Evolutionary conservation across 2,888 invertebrate species (phyloP).

Genomic region (Leptopilina myrica): DNA sequence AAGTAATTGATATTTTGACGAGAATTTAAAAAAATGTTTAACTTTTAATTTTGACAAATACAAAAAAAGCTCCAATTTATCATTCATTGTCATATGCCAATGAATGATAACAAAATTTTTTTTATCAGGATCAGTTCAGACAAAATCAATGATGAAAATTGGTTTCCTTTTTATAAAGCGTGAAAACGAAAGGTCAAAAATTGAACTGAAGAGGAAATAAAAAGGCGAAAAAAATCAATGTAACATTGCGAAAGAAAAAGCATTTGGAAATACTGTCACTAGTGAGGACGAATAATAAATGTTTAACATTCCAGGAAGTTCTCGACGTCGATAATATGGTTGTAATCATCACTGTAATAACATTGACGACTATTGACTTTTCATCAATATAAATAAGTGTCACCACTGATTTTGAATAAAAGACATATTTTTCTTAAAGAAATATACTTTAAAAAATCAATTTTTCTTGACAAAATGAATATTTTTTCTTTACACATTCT

Average conservation of each 20-base stretch:
- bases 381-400: constrained; percentile 16
- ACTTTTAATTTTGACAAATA: no score
- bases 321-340: constrained; percentile 1
- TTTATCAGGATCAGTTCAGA: background rate
- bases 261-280: constrained; percentile 3
- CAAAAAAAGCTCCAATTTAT: no score
- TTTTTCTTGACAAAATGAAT: no score
- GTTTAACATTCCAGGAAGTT: constrained; percentile 1
- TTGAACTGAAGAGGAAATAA: background rate
- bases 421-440: background rate
- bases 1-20: no score
- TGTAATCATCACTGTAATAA: background rate
- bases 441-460: no score
- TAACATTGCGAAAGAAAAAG: background rate
- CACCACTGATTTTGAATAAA: constrained; percentile 21
- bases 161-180: background rate
- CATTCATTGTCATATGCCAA: background rate
- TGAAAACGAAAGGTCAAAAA: background rate
- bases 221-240: constrained; percentile 2
- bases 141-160: background rate
- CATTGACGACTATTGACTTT: constrained; percentile 26
- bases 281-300: constrained; percentile 1
- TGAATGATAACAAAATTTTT: background rate
- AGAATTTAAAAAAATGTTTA: no score
- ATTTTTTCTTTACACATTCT: no score